Conservation (phyloP, 2,113 vertebrate species). For the Malurus cyaneus region DNA sequence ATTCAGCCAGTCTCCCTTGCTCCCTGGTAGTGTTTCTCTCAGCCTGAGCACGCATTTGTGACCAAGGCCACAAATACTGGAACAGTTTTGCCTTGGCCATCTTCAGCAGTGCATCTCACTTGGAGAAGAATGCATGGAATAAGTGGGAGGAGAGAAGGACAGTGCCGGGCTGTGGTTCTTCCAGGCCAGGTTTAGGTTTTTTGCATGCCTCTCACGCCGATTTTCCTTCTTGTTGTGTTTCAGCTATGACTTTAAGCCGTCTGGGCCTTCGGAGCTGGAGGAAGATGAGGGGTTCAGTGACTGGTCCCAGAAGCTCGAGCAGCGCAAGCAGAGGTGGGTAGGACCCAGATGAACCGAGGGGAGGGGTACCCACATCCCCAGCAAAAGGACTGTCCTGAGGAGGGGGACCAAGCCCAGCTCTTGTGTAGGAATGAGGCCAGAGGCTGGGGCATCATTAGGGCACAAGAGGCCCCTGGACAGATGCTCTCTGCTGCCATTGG, state of each 20-base stretch:
- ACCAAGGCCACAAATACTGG: background rate
- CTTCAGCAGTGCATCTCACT: background rate
- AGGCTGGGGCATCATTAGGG: background rate
- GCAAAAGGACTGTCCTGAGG: background rate
- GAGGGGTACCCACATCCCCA: background rate
- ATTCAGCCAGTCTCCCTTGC: background rate
- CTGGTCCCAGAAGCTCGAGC: constrained; percentile 86
- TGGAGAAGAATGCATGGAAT: background rate
- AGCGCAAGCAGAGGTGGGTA: constrained; percentile 67
- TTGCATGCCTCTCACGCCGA: background rate
- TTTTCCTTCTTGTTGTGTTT: background rate
- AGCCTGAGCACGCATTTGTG: background rate
- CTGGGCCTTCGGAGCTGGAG: constrained; percentile 73
- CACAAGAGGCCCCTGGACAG: rapidly evolving
- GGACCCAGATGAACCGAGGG: background rate
- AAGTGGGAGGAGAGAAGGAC: background rate
- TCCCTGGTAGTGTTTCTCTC: background rate
- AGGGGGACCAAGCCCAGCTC: background rate
- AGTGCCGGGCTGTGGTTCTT: background rate
- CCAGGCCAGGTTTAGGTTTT: background rate
- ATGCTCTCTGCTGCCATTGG: background rate
- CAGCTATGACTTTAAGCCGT: constrained; percentile 76
- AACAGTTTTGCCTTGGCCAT: background rate
- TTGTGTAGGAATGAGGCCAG: background rate
- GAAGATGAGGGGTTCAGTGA: constrained; percentile 92